Conservation (phyloP, 2,888 invertebrate species). For the Andricus curvator region DNA sequence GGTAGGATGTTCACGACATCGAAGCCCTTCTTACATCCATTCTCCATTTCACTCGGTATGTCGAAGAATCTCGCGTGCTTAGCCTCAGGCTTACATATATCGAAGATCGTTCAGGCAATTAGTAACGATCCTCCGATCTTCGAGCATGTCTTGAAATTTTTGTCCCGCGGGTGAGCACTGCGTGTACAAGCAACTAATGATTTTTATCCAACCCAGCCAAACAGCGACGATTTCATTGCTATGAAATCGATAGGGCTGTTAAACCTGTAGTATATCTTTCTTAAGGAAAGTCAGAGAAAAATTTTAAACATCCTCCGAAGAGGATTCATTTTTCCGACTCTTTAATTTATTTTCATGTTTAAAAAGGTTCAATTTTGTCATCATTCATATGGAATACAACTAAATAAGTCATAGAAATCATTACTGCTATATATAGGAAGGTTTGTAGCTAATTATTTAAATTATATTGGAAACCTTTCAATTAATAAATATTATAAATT, state of each 20-base stretch:
- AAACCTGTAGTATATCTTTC: slow-evolving; percentile 1
- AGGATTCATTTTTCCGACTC: neutral
- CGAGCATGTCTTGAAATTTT: slow-evolving; percentile 11
- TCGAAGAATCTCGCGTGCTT: slow-evolving; percentile 53
- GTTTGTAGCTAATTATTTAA: no score
- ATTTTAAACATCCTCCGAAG: neutral
- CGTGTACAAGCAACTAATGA: slow-evolving; percentile 20
- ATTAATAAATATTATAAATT: no score
- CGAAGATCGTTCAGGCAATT: slow-evolving; percentile 57
- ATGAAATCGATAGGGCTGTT: slow-evolving; percentile 30
- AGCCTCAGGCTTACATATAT: slow-evolving; percentile 51
- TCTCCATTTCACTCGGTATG: slow-evolving; percentile 66
- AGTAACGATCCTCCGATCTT: slow-evolving; percentile 57
- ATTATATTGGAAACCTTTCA: no score
- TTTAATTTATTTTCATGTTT: neutral
- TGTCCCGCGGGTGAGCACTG: slow-evolving; percentile 23
- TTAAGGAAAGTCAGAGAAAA: neutral
- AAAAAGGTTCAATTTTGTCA: neutral
- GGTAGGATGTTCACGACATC: slow-evolving; percentile 50
- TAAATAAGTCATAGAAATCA: neutral
- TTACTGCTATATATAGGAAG: neutral
- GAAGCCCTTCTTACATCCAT: slow-evolving; percentile 61
- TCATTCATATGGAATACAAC: neutral
- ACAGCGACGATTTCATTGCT: slow-evolving; percentile 26
- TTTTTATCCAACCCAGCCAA: slow-evolving; percentile 13